Percentiles rank a stretch among this genome's conserved stretches.
phyloP scores from a whole-genome alignment of 2,888 invertebrate species.

The Sarcophaga carnaria region DNA sequence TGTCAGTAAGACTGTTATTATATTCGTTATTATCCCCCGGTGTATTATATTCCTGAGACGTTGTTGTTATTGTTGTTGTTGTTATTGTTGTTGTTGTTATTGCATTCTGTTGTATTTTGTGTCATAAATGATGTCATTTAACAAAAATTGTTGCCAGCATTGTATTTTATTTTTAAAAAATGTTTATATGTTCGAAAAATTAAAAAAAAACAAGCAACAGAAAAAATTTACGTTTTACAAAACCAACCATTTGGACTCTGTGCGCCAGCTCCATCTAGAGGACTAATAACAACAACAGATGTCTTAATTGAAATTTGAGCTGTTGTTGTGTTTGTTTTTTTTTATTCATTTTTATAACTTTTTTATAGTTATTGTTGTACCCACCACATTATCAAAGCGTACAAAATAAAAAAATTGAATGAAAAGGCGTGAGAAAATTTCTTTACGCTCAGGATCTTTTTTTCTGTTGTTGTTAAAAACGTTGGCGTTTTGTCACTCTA shows the following conservation, averaged over 20 bases:
- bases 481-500: slow-evolving; percentile 18
- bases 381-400: slow-evolving; percentile 12
- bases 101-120: slow-evolving; percentile 56
- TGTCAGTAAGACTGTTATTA: slow-evolving; percentile 67
- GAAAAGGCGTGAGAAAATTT: slow-evolving; percentile 67
- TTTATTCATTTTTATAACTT: slow-evolving; percentile 35
- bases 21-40: slow-evolving; percentile 62
- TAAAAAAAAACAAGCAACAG: slow-evolving; percentile 13
- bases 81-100: slow-evolving; percentile 54
- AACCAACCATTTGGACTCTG: slow-evolving; percentile 25
- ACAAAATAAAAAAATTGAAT: not conserved
- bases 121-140: slow-evolving; percentile 72
- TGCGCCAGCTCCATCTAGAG: not conserved
- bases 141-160: slow-evolving; percentile 57
- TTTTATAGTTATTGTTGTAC: slow-evolving; percentile 30
- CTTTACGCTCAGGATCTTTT: slow-evolving; percentile 59
- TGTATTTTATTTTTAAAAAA: slow-evolving; percentile 13
- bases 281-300: slow-evolving; percentile 74
- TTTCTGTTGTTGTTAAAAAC: not conserved
- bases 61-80: slow-evolving; percentile 25
- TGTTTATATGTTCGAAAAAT: slow-evolving; percentile 21
- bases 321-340: slow-evolving; percentile 40
- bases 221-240: slow-evolving; percentile 36
- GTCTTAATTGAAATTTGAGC: slow-evolving; percentile 78
- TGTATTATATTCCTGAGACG: slow-evolving; percentile 20